phyloP scores from a whole-genome alignment of 2,888 invertebrate species.

The Nematopogon swammerdamellus region DNA sequence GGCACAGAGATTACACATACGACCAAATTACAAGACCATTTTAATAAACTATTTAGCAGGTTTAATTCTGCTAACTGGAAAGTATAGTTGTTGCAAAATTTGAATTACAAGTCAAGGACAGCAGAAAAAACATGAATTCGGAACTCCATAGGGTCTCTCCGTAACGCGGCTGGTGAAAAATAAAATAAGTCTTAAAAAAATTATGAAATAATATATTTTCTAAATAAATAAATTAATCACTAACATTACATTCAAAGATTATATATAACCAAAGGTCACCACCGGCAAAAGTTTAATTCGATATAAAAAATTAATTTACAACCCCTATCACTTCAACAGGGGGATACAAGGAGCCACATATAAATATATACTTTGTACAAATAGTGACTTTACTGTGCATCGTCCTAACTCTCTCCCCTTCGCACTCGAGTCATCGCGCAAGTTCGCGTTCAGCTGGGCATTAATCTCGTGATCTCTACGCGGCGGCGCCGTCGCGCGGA shows the following conservation, averaged over 20 bases:
- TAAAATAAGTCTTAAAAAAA: constrained; percentile 12
- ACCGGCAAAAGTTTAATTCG: neutral
- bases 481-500: neutral
- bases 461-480: constrained; percentile 23
- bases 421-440: constrained; percentile 34
- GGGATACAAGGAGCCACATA: neutral
- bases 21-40: too few relatives aligned
- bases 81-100: too few relatives aligned
- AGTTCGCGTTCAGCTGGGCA: constrained; percentile 29
- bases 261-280: constrained; percentile 37
- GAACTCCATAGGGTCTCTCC: too few relatives aligned
- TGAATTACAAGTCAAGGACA: too few relatives aligned
- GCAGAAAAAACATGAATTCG: too few relatives aligned
- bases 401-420: constrained; percentile 1
- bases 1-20: too few relatives aligned
- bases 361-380: constrained; percentile 34
- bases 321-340: neutral
- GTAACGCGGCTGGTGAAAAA: too few relatives aligned
- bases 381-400: constrained; percentile 51
- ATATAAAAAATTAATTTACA: neutral
- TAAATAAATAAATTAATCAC: constrained; percentile 11
- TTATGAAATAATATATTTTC: constrained; percentile 8
- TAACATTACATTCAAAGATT: constrained; percentile 18
- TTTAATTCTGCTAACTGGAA: too few relatives aligned
- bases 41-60: too few relatives aligned